Base-by-base conservation (phyloP, 1,140 invertebrate species). In the Cyclargus thomasi region DNA sequence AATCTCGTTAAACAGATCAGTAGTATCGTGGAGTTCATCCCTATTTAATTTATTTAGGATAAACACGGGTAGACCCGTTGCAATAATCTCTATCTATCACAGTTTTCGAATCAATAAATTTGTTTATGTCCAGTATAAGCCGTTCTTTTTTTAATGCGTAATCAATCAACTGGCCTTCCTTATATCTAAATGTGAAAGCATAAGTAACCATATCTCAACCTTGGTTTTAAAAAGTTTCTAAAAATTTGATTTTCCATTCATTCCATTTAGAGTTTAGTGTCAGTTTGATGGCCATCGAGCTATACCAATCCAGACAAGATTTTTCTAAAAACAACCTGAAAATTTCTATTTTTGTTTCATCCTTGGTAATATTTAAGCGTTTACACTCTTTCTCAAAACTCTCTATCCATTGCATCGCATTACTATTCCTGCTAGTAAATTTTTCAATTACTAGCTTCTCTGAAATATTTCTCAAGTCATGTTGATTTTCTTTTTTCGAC, bases 401-500 rank as follows among this genome's bases (percentile, higher is more conserved):
- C 47, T 65, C 21, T 17, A 65, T 65, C 64, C 64, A 65, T 18
- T 65, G 39, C 20, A 53, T 5, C 53, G 64, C 47, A 65, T 65
- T 53, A 65, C 39, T 21, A 65, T 65, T 65, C 16, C 53, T 65
- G 64, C 64, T 65, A 53, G 47, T 65, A 21, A 65, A 65, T 67
- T 72, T 69, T 72, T 67, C 69, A 67, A 67, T 67, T 64, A 70
- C 67, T 67, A 67, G 67, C 62, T 67, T 70, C 63, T 70, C 65
- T 47, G 69, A 67, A 64, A 70, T 22, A 35, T 70, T 47, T 67
- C 64, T 70, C 20, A 67, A 29, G 65, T 67, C 64, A 67, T 67
- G 69, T 64, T 70, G 69, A 65, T 67, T 70, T 67, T 67, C 53
- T 67, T 55, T 70, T 18, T 70, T 70, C 36, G 65, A n/a, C 11